A percentile compares a stretch with the other conserved stretches of the same genome.
Evolutionary conservation across 2,888 invertebrate species (phyloP).

Genomic region (Erannis defoliaria): DNA sequence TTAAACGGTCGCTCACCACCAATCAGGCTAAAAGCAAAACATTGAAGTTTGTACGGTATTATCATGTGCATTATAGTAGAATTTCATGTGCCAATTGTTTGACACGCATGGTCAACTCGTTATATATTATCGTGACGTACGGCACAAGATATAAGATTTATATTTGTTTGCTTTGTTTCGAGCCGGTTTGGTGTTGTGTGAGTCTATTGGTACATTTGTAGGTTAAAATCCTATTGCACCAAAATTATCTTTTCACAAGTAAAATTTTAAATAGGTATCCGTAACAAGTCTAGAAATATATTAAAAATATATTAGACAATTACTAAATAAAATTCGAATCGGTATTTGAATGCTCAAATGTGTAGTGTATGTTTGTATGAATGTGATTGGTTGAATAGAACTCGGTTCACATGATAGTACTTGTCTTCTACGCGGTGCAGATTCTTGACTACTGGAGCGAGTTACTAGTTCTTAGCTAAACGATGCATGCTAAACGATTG

Average conservation of each 20-base stretch:
- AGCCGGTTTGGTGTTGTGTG: not conserved
- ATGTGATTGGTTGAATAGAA: conserved; percentile 10
- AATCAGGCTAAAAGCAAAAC: not conserved
- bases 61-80: not conserved
- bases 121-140: not conserved
- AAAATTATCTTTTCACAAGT: conserved; percentile 6
- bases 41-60: not conserved
- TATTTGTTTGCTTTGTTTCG: not conserved
- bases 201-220: not conserved
- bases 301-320: conserved; percentile 3
- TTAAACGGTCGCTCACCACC: not conserved
- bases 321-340: conserved; percentile 3
- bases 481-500: not conserved
- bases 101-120: not conserved
- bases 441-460: not conserved
- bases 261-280: not conserved
- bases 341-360: conserved; percentile 25
- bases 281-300: not conserved
- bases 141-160: not conserved
- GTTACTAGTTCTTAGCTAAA: conserved; percentile 2
- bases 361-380: conserved; percentile 23
- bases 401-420: conserved; percentile 5
- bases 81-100: not conserved
- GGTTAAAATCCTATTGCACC: conserved; percentile 11
- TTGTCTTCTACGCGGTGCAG: not conserved